These are phyloP conservation scores for Tor tambroides DNA, from an alignment of 2,113 vertebrate species.

Conservation along the genomic window DNA sequence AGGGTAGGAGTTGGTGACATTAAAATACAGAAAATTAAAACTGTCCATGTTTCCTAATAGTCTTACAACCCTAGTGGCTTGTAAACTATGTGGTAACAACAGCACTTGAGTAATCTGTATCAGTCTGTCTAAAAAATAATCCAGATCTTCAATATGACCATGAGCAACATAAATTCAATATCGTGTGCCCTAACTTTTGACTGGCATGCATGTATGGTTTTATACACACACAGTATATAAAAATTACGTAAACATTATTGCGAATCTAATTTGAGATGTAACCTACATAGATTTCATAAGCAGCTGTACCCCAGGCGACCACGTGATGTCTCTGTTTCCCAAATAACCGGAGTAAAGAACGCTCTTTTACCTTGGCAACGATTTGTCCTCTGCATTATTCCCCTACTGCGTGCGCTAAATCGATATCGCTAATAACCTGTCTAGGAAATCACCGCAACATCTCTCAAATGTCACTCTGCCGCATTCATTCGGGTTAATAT, in stretches of 20 bases:
- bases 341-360: not conserved
- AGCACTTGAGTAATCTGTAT: too few species aligned
- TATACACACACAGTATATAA: not conserved
- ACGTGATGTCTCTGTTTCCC: conserved; percentile 36
- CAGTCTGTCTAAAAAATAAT: too few species aligned
- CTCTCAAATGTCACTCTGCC: not conserved
- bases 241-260: not conserved
- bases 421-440: not conserved
- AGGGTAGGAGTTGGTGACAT: not conserved
- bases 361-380: not conserved
- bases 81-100: too few species aligned
- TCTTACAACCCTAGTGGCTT: too few species aligned
- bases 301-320: not conserved
- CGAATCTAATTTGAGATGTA: not conserved
- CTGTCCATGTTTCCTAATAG: not conserved
- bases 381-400: not conserved
- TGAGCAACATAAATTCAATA: not conserved
- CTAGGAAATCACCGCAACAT: not conserved
- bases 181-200: not conserved
- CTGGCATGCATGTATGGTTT: not conserved
- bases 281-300: not conserved
- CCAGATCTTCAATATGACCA: not conserved
- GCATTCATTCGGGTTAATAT: not conserved
- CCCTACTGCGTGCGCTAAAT: not conserved
- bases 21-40: not conserved